These are phyloP conservation scores for Drosophila micromelanica DNA, from an alignment of 1,140 invertebrate genomes.

Conservation along the genomic window DNA sequence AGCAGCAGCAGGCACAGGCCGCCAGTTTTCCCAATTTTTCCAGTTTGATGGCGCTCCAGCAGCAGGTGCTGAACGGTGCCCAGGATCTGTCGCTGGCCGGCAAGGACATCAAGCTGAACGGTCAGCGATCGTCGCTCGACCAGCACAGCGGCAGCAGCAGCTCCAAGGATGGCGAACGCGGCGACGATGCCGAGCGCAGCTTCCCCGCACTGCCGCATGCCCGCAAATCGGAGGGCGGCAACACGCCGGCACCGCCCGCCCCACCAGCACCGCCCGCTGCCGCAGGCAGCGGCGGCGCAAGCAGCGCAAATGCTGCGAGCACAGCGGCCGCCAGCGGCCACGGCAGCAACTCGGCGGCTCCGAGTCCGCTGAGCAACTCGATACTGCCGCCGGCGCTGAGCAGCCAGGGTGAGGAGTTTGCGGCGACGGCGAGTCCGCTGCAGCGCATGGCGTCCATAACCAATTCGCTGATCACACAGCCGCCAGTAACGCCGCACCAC, in stretches of 20 bases:
- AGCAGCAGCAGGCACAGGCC: conserved; percentile 44
- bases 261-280: conserved; percentile 90
- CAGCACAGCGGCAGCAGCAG: conserved; percentile 49
- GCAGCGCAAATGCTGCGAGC: conserved; percentile 68
- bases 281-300: conserved; percentile 85
- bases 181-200: conserved; percentile 73
- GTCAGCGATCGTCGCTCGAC: conserved; percentile 85
- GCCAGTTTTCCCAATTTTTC: conserved; percentile 86
- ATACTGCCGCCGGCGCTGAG: conserved; percentile 92
- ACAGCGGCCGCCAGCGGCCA: neutral
- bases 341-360: conserved; percentile 85
- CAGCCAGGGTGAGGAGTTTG: conserved; percentile 89
- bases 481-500: conserved; percentile 92
- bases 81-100: conserved; percentile 95
- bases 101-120: conserved; percentile 87
- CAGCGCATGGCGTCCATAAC: conserved; percentile 99
- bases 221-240: conserved; percentile 86
- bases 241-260: conserved; percentile 89
- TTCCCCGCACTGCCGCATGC: conserved; percentile 63
- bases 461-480: conserved; percentile 97
- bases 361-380: conserved; percentile 91
- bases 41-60: conserved; percentile 89
- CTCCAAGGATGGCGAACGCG: conserved; percentile 70
- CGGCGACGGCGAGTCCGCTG: conserved; percentile 94
- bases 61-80: conserved; percentile 88